phyloP scores from a whole-genome alignment of 2,797 vertebrate genomes.

The Lacerta bilineata region DNA sequence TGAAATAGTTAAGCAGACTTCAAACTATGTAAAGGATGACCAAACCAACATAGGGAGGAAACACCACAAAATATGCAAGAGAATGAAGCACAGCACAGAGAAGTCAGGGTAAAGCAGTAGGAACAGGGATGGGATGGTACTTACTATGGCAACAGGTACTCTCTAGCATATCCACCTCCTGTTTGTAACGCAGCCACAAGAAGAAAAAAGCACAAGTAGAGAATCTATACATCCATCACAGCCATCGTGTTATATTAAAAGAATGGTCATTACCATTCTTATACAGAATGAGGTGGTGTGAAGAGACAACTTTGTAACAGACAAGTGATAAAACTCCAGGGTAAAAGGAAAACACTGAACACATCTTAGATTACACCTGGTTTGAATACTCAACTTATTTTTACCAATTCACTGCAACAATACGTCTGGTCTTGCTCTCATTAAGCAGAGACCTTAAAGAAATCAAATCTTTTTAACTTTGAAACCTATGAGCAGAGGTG shows the following conservation, averaged over 20 bases:
- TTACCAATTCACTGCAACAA: constrained; percentile 16
- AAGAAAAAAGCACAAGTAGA: constrained; percentile 99
- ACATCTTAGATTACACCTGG: constrained; percentile 87
- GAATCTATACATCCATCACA: constrained; percentile 98
- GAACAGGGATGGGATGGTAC: constrained; percentile 86
- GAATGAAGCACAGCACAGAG: constrained; percentile 84
- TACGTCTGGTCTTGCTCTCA: constrained; percentile 26
- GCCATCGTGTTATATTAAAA: constrained; percentile 88
- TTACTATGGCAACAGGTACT: constrained; percentile 99
- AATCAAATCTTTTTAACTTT: constrained; percentile 6
- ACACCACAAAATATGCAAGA: constrained; percentile 75
- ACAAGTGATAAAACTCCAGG: constrained; percentile 79
- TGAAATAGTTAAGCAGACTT: constrained; percentile 44
- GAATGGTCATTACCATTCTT: constrained; percentile 91
- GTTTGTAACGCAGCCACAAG: constrained; percentile 96
- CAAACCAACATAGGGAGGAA: constrained; percentile 46
- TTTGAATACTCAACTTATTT: constrained; percentile 9
- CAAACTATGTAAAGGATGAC: constrained; percentile 46
- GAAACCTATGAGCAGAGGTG: constrained; percentile 74
- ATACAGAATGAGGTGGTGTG: constrained; percentile 86
- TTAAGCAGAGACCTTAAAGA: background rate
- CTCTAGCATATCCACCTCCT: constrained; percentile 99
- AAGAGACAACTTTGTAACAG: constrained; percentile 79
- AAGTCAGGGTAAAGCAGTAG: constrained; percentile 48
- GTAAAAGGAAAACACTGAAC: constrained; percentile 71